Evolutionary conservation across 2,888 invertebrate genomes (phyloP).

Genomic region (Penaeus monodon): DNA sequence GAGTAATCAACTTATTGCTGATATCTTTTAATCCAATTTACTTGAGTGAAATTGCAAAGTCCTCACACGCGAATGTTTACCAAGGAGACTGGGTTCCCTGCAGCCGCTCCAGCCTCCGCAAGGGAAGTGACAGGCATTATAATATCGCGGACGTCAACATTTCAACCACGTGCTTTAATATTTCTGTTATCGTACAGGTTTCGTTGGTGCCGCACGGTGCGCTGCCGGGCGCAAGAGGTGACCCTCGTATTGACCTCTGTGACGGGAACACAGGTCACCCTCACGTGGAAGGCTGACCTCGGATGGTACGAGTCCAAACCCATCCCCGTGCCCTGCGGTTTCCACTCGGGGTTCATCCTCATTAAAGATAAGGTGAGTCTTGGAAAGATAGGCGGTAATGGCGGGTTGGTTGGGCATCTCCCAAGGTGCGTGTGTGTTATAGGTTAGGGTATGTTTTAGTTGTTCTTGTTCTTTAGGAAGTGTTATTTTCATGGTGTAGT

Average conservation of each 20-base stretch:
- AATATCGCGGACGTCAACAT: too few species aligned
- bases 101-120: too few species aligned
- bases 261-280: slow-evolving; percentile 56
- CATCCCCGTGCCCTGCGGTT: slow-evolving; percentile 55
- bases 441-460: neutral
- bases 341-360: slow-evolving; percentile 58
- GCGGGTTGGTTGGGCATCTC: too few species aligned
- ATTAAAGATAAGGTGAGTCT: slow-evolving; percentile 42
- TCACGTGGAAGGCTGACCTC: slow-evolving; percentile 50
- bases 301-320: slow-evolving; percentile 62
- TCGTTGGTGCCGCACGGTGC: slow-evolving; percentile 55
- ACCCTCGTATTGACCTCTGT: slow-evolving; percentile 59
- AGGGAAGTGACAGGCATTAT: too few species aligned
- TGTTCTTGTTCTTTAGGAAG: too few species aligned
- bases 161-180: too few species aligned
- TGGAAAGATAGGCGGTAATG: neutral
- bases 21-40: too few species aligned
- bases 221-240: slow-evolving; percentile 43
- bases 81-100: too few species aligned
- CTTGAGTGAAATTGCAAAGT: too few species aligned
- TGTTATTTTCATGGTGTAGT: too few species aligned
- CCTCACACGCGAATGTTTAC: too few species aligned
- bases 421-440: neutral
- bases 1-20: too few species aligned
- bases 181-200: slow-evolving; percentile 32